Evolutionary conservation across 1,140 invertebrate species (phyloP).

Genomic region (Rhynchophorus ferrugineus): DNA sequence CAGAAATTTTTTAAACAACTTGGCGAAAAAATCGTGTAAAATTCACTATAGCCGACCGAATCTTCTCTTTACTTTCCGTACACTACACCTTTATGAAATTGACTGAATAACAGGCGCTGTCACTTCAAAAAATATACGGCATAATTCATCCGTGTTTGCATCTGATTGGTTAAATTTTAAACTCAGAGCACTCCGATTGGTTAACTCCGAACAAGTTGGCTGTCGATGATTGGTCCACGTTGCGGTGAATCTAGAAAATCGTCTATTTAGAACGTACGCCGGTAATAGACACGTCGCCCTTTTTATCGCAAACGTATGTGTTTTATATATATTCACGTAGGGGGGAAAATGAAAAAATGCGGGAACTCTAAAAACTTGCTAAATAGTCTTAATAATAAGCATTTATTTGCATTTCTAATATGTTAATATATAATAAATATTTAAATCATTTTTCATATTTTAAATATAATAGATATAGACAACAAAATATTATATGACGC

Average conservation of each 20-base stretch:
- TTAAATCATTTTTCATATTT: too few relatives aligned
- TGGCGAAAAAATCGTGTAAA: too few relatives aligned
- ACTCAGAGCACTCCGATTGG: conserved; percentile 4
- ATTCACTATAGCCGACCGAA: too few relatives aligned
- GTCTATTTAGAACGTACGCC: conserved; percentile 4
- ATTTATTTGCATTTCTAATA: too few relatives aligned
- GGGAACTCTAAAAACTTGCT: not conserved
- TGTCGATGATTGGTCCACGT: conserved; percentile 21
- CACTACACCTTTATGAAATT: conserved; percentile 4
- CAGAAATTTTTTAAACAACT: too few relatives aligned
- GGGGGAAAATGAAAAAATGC: not conserved
- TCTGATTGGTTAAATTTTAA: conserved; percentile 14
- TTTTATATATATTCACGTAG: not conserved
- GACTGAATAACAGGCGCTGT: conserved; percentile 14
- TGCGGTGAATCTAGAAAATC: conserved; percentile 4
- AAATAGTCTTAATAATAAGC: too few relatives aligned
- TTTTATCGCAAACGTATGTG: not conserved
- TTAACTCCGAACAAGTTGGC: conserved; percentile 8
- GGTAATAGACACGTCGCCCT: too few relatives aligned
- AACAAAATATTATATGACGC: too few relatives aligned
- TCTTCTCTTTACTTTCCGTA: conserved; percentile 4
- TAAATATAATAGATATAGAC: too few relatives aligned
- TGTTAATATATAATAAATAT: too few relatives aligned
- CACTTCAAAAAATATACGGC: conserved; percentile 14
- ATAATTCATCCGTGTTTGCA: conserved; percentile 12